A percentile compares a stretch with the other conserved stretches of the same genome.
These are phyloP conservation scores for Oreochromis tanganicae DNA, from an alignment of 2,113 vertebrate species.

Conservation along the genomic window DNA sequence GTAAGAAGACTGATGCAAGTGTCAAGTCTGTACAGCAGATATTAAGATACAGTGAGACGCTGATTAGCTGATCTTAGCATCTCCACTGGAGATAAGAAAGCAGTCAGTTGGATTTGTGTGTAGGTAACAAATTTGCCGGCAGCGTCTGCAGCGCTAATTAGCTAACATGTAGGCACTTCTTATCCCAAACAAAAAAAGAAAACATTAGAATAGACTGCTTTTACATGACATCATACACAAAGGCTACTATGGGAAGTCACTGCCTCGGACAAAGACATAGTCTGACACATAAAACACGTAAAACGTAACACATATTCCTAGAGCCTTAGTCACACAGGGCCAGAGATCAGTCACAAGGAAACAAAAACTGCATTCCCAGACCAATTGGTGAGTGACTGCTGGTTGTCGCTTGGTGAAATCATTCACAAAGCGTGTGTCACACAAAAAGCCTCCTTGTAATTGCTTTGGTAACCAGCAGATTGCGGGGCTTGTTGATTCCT, in stretches of 20 bases:
- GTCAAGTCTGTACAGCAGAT: neutral
- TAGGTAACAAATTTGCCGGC: neutral
- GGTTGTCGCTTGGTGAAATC: neutral
- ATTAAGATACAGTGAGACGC: neutral
- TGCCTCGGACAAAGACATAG: neutral
- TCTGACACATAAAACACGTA: neutral
- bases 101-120: neutral
- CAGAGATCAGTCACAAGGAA: neutral
- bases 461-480: neutral
- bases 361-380: neutral
- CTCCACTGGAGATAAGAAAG: neutral
- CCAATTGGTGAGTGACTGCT: neutral
- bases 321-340: neutral
- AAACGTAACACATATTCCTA: neutral
- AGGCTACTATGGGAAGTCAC: neutral
- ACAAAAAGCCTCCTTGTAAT: neutral
- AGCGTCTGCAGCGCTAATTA: neutral
- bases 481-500: accelerated
- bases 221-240: neutral
- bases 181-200: neutral
- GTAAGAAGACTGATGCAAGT: neutral
- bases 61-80: neutral
- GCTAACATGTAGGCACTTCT: neutral
- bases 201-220: neutral
- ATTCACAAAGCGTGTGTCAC: neutral